Base-by-base conservation (phyloP, 2,888 invertebrate species). In the Pseudanteris insignis region DNA sequence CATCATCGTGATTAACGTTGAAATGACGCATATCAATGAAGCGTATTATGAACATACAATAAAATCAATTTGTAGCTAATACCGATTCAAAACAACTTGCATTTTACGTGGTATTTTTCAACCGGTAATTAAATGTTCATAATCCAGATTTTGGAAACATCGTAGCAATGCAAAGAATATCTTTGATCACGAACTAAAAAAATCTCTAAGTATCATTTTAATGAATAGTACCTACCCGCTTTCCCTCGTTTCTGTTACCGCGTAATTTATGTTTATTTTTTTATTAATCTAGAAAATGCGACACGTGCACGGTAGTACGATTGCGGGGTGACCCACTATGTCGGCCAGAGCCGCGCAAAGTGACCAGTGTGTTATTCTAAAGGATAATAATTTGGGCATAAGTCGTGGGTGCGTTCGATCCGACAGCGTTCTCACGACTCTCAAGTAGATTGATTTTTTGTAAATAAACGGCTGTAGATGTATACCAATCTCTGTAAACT, bases 321-420 rank as follows among this genome's bases (percentile, higher is more conserved):
- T 57, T 51, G 54, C 50, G 50, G 57, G 43, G 38, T 51, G 62
- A 55, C 62, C 32, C 50, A 55, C 57, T 53, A 57, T 57, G 62
- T 57, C 48, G 62, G 62, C 57, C 43, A 53, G 41, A 30, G 63
- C 63, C 53, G 53, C 62, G 4, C 57, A 62, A 62, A 65, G 64
- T 65, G 62, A 67, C 69, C 63, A 68, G 66, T 68, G 69, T 71
- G 57, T 69, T 65, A 69, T 68, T 68, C 66, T 70, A 68, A 68
- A 68, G 69, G 67, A 64, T 65, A 65, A 65, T 65, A 67, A 70
- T 69, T 70, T 71, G 71, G 71, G 71, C 70, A 72, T 72, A 69
- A 67, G 68, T 68, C 67, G 67, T 55, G 69, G 67, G 59, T 61
- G 55, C 55, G 63, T 58, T 43, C 36, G 44, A 55, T 34, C 50